phyloP scores from a whole-genome alignment of 2,797 vertebrate genomes.

The Micrastur ruficollis region DNA sequence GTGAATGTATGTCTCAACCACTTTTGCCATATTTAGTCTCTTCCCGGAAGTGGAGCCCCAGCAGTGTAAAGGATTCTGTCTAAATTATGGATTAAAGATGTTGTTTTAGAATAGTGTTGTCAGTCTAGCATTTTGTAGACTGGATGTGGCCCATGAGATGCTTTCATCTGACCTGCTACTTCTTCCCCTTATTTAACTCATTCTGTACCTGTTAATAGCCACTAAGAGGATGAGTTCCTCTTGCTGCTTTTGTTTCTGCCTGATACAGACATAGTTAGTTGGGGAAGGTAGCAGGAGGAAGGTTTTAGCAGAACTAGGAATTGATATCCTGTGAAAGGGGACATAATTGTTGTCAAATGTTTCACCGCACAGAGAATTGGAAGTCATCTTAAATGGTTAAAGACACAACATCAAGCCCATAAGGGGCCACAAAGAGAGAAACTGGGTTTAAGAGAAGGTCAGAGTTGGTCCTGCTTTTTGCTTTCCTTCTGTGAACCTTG shows the following conservation, averaged over 20 bases:
- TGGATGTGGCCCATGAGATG: not conserved
- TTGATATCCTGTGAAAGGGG: not conserved
- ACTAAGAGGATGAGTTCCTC: not conserved
- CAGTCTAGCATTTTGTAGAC: not conserved
- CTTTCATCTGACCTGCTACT: not conserved
- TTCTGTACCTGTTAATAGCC: not conserved
- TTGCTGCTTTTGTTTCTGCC: not conserved
- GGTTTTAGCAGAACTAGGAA: not conserved
- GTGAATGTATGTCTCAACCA: not conserved
- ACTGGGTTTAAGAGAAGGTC: not conserved
- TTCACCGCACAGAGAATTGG: not conserved
- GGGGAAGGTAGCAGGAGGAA: not conserved
- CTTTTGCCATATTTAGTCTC: not conserved
- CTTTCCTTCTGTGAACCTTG: not conserved
- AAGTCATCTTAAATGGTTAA: not conserved
- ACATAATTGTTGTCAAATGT: not conserved
- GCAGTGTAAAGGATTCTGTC: not conserved
- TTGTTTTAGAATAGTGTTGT: not conserved
- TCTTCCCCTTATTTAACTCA: not conserved
- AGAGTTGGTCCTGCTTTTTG: not conserved
- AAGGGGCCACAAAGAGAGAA: not conserved
- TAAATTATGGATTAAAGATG: not conserved
- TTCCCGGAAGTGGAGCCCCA: not conserved
- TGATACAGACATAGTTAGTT: not conserved
- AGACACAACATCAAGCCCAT: not conserved